Evolutionary conservation across 1,140 invertebrate species (phyloP), one percentile per base, ranked within the genome.

Genomic region (Rhagoletis zephyria): DNA sequence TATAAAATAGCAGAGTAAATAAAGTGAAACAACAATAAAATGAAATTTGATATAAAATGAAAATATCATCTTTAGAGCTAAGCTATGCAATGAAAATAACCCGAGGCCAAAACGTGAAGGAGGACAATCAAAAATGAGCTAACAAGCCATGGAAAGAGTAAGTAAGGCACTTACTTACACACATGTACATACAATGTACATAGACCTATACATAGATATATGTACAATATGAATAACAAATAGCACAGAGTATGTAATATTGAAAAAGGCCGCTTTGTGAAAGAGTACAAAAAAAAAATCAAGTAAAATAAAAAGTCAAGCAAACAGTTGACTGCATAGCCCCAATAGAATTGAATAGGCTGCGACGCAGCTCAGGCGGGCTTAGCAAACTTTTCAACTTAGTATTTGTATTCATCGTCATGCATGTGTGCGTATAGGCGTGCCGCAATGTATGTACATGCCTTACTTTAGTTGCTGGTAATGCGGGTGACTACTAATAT

Each of bases 41-140:
- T 67, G 10, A 81, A n/a, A 56, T 56, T 19, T 14, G 14, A 74
- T 19, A 30, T 81, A 3, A 81, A 81, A 81, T 81, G 19, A 81
- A 81, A 81, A 51, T 30, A 56, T 9, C 48, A 81, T 81, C 48
- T 59, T 56, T 81, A 30, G 10, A 81, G 45, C 51, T 81, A 30
- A 56, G 74, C 74, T 30, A 81, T 56, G 74, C 48, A 81, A 81
- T 30, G 74, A 48, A 81, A 81, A 81, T 56, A 81, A 56, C 74
- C n/a, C 74, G 74, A 81, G 74, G 74, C 51, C 48, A 56, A 56
- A 81, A 81, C 19, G 48, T 81, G 74, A 51, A 81, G 56, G 74
- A 81, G 74, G 74, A 81, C 48, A 81, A 81, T 81, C 45, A 81
- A 81, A 81, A 81, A 59, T 81, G 48, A 81, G 48, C 74, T 10